Base-by-base conservation (phyloP, 1,140 invertebrate species). In the Chironomus tepperi region DNA sequence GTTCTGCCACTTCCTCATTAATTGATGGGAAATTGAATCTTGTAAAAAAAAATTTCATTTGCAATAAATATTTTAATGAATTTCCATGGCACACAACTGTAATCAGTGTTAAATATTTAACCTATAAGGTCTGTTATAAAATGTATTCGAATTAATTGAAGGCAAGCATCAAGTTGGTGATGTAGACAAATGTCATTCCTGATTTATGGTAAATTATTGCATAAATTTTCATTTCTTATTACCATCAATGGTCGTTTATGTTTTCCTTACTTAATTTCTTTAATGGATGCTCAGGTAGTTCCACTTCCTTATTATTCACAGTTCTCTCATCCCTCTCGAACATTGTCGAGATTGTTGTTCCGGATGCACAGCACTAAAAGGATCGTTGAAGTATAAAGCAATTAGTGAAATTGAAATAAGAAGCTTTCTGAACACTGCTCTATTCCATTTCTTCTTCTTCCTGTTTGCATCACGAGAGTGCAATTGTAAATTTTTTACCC, bases 341-440 rank as follows among this genome's bases (percentile, higher is more conserved):
- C 24, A 34, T 70, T 16, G 47, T 57, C 16, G 16, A 70, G 65
- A 70, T 70, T 70, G 18, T 67, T 15, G 16, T 19, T 67, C 64
- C 0, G 64, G 9, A 47, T 47, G 43, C n/a, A 57, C 65, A 7
- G 65, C 65, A 21, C 24, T 34, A 34, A 34, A 34, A 34, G 24
- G 65, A 21, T 70, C 65, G 65, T 21, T 70, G 16, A 21, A 70
- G 65, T 70, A 70, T 70, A 21, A 70, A 70, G 65, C 65, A 70
- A 70, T 70, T 70, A 70, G 65, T 21, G n/a, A 70, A 70, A 70
- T 70, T 70, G 65, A 70, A 70, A 70, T 18, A 70, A 70, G 19
- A 70, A 70, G 47, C 47, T 57, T 57, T 57, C n/a, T 12, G 47
- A 12, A n/a, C 47, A 57, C 47, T n/a, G n/a, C n/a, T n/a, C n/a